These are phyloP conservation scores for Magallana gigas DNA, from an alignment of 1,140 invertebrate genomes.

Conservation along the genomic window DNA sequence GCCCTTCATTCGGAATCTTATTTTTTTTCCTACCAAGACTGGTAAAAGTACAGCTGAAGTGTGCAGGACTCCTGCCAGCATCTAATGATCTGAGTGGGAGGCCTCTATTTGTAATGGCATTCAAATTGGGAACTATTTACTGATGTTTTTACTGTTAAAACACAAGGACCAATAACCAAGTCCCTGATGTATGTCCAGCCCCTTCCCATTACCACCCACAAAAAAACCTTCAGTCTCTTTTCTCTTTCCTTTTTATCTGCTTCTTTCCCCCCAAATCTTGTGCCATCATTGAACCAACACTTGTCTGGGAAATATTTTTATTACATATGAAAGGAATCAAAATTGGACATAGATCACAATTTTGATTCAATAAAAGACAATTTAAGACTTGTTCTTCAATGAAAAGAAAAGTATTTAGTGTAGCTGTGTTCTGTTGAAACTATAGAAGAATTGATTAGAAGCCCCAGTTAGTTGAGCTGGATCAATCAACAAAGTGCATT, in stretches of 20 bases:
- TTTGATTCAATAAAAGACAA: constrained; percentile 12
- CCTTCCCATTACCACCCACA: no score
- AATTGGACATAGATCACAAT: not conserved
- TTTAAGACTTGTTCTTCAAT: not conserved
- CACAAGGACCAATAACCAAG: no score
- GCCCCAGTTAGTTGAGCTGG: not conserved
- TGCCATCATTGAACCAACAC: no score
- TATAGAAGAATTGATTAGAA: constrained; percentile 7
- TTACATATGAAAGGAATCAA: no score
- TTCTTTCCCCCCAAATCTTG: no score
- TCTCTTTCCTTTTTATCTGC: no score
- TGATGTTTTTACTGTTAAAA: no score
- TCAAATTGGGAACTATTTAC: not conserved
- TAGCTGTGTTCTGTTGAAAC: not conserved
- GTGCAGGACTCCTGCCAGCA: constrained; percentile 4
- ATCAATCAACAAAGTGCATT: constrained; percentile 27
- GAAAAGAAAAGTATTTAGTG: not conserved
- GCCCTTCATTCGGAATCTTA: not conserved
- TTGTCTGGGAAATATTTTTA: no score
- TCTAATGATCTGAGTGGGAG: constrained; percentile 32
- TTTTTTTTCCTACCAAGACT: not conserved
- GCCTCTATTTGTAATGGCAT: not conserved
- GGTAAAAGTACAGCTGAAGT: not conserved
- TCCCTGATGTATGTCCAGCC: no score
- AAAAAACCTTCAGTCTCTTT: no score